phyloP scores from a whole-genome alignment of 2,113 vertebrate genomes.

The Podarcis raffonei region DNA sequence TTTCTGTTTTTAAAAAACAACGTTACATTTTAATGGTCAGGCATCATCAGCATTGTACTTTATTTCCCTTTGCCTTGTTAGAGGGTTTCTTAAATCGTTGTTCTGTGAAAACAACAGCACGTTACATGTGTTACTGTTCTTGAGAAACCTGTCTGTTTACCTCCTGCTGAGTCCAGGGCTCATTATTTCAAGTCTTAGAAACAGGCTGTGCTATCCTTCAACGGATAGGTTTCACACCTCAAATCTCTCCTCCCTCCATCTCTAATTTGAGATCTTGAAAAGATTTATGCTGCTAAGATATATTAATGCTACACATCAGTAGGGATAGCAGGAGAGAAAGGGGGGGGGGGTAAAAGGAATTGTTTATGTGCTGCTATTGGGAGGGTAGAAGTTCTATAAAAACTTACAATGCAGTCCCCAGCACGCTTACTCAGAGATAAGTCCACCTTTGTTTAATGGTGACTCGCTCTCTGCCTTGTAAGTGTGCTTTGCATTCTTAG shows the following conservation, averaged over 20 bases:
- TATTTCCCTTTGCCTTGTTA: constrained; percentile 52
- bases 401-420: neutral
- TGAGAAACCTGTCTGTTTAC: constrained; percentile 71
- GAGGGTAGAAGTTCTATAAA: neutral
- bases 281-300: constrained; percentile 78
- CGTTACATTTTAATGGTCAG: constrained; percentile 30
- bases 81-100: constrained; percentile 41
- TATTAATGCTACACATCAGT: constrained; percentile 72
- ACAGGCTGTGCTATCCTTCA: neutral
- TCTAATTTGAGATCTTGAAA: constrained; percentile 68
- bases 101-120: constrained; percentile 68
- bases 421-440: neutral
- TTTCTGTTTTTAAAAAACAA: neutral
- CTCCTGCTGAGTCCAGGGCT: constrained; percentile 61
- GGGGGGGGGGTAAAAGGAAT: neutral
- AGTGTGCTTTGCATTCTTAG: neutral
- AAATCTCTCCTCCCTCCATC: constrained; percentile 3
- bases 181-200: constrained; percentile 61
- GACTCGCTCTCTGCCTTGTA: neutral
- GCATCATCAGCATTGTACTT: constrained; percentile 3
- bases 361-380: constrained; percentile 41
- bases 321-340: constrained; percentile 48
- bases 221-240: constrained; percentile 36
- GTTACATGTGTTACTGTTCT: constrained; percentile 56
- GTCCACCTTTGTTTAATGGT: neutral